Base-by-base conservation (phyloP, 2,113 vertebrate species). In the Cettia cetti region DNA sequence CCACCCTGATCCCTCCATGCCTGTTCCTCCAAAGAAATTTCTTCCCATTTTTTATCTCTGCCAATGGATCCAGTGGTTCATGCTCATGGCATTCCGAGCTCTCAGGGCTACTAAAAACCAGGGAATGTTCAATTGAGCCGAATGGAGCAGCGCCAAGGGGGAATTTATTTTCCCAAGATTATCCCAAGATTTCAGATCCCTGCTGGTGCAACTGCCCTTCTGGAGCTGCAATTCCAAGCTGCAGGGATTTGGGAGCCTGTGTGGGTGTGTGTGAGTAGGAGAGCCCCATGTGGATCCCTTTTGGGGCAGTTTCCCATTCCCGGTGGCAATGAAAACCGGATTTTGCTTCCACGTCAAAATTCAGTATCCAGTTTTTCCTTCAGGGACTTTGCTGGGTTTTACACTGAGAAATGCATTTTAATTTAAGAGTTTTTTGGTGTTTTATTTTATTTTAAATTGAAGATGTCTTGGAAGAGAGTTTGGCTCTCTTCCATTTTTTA, bases 281-380 rank as follows among this genome's bases (percentile, higher is more conserved):
- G 45, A 20, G 45, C 31, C 44, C 64, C 87, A 60, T 28, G 14
- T 78, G 84, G 79, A 66, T 86, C 82, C 26, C 2, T 78, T 54
- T 33, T 27, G 68, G 60, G 60, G 64, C 64, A 74, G 37, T 91
- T 96, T 91, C 50, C 68, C 77, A 84, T 57, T 94, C 81, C 85
- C 83, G 47, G 44, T 6, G 61, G 81, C 89, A 96, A 94, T 60
- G 33, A 91, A 92, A 96, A 93, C 80, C 77, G 82, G 69, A 60
- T 82, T 94, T 88, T 86, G 17, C 89, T 89, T 86, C 86, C 68
- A 26, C 4, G 6, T 53, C 68, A 54, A 89, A 74, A 89, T 77
- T 30, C 81, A 95, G 90, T 21, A 52, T 54, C 68, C 44, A 13
- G 1, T 10, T 93, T 88, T 94, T 90, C 89, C 77, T 86, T 24